Base-by-base conservation (phyloP, 2,888 invertebrate genomes). In the Ischnus inquisitorius region DNA sequence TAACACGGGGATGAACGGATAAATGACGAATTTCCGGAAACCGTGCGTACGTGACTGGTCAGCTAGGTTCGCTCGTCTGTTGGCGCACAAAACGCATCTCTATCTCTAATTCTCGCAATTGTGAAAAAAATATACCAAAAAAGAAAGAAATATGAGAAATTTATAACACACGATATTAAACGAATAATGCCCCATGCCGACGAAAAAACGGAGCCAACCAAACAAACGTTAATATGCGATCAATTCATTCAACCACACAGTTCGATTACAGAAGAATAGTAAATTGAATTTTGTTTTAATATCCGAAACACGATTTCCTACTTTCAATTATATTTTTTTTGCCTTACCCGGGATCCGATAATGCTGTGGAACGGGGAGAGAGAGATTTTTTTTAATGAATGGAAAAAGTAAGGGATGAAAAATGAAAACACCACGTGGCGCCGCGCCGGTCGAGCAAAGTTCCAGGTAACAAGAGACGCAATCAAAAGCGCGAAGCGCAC, bases 11-110 rank as follows among this genome's bases (percentile, higher is more conserved):
- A 85, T 82, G 86, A 87, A 87, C 87, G 88, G 87, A 88, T 88
- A 90, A 90, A 91, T 90, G 89, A 87, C 89, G 90, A 90, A 91
- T 92, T 90, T 90, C 87, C 89, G 89, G 89, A 90, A 90, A 88
- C 88, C 85, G 87, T 85, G 87, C 88, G 88, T 89, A 90, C 88
- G 89, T 89, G 89, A 89, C 88, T 76, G 87, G 87, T 86, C 83
- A 67, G 74, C 71, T 85, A 69, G 68, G 64, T 34, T 68, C 77
- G 46, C 62, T 79, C 86, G 71, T 80, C 79, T 79, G 76, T 79
- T 62, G 22, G 51, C 72, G 82, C 48, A 43, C 72, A 84, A 88
- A 86, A 88, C 76, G 46, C 80, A 54, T 75, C 69, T 71, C 74
- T 72, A 78, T 84, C 12, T 71, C 74, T 72, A 78, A 84, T 12